These are phyloP conservation scores for Chaunax sp. DNA, from an alignment of 2,797 vertebrate genomes.

Conservation along the genomic window DNA sequence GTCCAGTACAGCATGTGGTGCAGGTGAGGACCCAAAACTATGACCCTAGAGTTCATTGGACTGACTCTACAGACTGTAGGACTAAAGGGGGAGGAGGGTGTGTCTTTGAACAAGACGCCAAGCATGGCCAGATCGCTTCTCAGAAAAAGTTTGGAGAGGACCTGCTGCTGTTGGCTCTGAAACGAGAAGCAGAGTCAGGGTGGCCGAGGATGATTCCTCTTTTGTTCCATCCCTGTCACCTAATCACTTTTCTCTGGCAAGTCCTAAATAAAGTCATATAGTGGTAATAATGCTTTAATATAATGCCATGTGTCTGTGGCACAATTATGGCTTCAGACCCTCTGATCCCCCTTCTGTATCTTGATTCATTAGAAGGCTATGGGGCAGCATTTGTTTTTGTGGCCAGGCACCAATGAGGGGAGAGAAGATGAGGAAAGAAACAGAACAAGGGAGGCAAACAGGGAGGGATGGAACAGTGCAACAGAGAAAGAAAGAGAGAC, in stretches of 20 bases:
- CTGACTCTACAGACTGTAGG: conserved; percentile 5
- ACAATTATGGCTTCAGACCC: conserved; percentile 65
- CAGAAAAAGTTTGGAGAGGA: conserved; percentile 63
- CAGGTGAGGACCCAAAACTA: conserved; percentile 8
- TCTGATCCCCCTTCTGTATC: conserved; percentile 66
- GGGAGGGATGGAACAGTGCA: conserved; percentile 26
- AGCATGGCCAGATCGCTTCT: conserved; percentile 56
- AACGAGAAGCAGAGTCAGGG: conserved; percentile 64
- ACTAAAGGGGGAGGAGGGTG: conserved; percentile 34
- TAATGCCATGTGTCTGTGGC: conserved; percentile 81
- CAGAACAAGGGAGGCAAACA: conserved; percentile 33
- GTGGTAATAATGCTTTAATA: conserved; percentile 88
- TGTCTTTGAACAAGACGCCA: conserved; percentile 57
- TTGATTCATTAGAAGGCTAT: conserved; percentile 67
- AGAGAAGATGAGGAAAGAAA: conserved; percentile 63
- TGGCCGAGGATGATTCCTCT: conserved; percentile 73
- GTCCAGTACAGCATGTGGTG: not conserved
- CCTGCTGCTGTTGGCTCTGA: conserved; percentile 68
- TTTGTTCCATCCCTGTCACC: conserved; percentile 79
- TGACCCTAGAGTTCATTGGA: not conserved
- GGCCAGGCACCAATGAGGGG: conserved; percentile 49
- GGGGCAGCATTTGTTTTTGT: conserved; percentile 64
- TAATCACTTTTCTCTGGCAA: conserved; percentile 84
- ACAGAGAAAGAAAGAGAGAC: conserved; percentile 40
- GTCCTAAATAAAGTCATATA: conserved; percentile 85